Percentiles rank a stretch among this genome's conserved stretches.
Evolutionary conservation across 2,888 invertebrate species (phyloP).

Genomic region (Dione vanillae): DNA sequence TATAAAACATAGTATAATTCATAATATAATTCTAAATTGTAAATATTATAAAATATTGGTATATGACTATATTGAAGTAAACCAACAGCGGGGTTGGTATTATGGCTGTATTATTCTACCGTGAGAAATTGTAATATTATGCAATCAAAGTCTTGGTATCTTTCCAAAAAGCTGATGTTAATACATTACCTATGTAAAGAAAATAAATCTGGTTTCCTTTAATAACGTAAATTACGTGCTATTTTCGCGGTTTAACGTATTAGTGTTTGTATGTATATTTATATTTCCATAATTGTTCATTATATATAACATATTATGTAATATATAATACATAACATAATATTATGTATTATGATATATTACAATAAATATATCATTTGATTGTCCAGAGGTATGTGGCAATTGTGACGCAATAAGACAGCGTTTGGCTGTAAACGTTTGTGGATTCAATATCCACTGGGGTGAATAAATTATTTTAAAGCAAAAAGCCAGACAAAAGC

Average conservation of each 20-base stretch:
- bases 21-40: too few relatives aligned
- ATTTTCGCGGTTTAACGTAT: not conserved
- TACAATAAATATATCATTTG: not conserved
- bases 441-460: too few relatives aligned
- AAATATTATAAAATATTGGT: not conserved
- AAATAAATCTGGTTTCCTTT: slow-evolving; percentile 23
- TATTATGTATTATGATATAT: too few relatives aligned
- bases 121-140: slow-evolving; percentile 37
- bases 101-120: slow-evolving; percentile 23
- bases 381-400: not conserved
- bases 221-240: slow-evolving; percentile 7
- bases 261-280: not conserved
- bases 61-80: slow-evolving; percentile 15
- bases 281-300: too few relatives aligned
- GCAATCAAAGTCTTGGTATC: slow-evolving; percentile 36
- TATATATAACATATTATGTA: too few relatives aligned
- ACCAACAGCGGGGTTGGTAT: slow-evolving; percentile 16
- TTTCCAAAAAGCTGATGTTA: slow-evolving; percentile 37
- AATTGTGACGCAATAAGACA: too few relatives aligned
- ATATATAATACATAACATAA: too few relatives aligned
- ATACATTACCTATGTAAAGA: slow-evolving; percentile 32
- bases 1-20: too few relatives aligned
- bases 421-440: too few relatives aligned
- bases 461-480: too few relatives aligned
- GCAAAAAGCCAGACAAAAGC: too few relatives aligned